These are phyloP conservation scores for Isotomurus palustris DNA, from an alignment of 2,888 invertebrate species.

Conservation along the genomic window DNA sequence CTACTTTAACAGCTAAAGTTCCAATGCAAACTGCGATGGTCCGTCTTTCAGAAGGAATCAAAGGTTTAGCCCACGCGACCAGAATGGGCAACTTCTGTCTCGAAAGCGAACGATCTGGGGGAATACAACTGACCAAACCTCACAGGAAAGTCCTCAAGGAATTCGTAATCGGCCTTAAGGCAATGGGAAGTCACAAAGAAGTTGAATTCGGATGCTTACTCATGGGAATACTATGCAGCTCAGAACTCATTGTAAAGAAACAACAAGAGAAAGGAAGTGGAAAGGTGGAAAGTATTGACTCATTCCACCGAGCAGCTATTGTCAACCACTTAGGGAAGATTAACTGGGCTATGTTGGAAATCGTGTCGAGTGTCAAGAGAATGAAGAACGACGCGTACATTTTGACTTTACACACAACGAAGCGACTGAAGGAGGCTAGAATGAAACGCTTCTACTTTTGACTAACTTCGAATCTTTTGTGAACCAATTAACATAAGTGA, in stretches of 20 bases:
- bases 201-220: constrained; percentile 20
- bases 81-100: not conserved
- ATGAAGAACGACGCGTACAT: not conserved
- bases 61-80: not conserved
- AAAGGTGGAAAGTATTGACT: not conserved
- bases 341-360: constrained; percentile 2
- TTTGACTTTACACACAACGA: not conserved
- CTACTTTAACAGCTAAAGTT: too few relatives aligned
- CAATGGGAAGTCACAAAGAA: constrained; percentile 1
- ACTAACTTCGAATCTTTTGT: too few relatives aligned
- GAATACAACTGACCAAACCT: not conserved
- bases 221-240: constrained; percentile 15
- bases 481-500: too few relatives aligned
- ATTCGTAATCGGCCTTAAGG: not conserved
- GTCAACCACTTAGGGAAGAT: constrained; percentile 6
- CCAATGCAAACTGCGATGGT: not conserved
- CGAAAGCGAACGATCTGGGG: not conserved
- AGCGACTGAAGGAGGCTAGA: not conserved
- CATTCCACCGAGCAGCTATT: constrained; percentile 1
- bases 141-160: not conserved
- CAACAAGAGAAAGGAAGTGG: too few relatives aligned
- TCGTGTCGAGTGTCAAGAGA: not conserved
- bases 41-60: too few relatives aligned
- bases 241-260: constrained; percentile 3
- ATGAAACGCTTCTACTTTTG: too few relatives aligned